phyloP scores from a whole-genome alignment of 2,113 vertebrate species.

The Phrynocephalus versicolor region DNA sequence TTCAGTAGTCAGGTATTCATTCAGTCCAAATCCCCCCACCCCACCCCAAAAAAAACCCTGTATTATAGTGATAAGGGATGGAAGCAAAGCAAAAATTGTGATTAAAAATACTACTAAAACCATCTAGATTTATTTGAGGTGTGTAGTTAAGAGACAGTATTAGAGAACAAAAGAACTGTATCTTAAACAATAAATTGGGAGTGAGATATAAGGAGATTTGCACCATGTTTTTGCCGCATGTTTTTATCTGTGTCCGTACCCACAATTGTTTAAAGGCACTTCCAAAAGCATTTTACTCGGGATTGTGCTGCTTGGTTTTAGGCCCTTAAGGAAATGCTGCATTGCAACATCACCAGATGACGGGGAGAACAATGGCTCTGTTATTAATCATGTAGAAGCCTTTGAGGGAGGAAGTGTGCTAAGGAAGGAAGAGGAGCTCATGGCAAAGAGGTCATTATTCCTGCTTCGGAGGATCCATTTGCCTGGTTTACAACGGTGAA shows the following conservation, averaged over 20 bases:
- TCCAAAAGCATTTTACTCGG: constrained; percentile 51
- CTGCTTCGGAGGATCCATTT: constrained; percentile 46
- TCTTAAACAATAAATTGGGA: not conserved
- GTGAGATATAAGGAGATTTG: not conserved
- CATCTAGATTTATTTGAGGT: too few relatives aligned
- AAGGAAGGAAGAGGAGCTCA: constrained; percentile 38
- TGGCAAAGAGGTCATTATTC: constrained; percentile 57
- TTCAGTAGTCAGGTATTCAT: too few relatives aligned
- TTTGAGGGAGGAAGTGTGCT: constrained; percentile 53
- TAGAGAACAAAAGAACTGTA: not conserved
- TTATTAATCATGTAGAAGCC: constrained; percentile 57
- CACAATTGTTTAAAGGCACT: constrained; percentile 31
- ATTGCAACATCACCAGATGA: constrained; percentile 41
- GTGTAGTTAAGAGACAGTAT: not conserved
- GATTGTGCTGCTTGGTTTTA: constrained; percentile 35
- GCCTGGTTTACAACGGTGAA: constrained; percentile 47
- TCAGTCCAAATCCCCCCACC: too few relatives aligned
- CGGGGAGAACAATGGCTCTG: constrained; percentile 46
- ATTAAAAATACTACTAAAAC: not conserved
- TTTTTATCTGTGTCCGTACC: not conserved
- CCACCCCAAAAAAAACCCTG: not conserved
- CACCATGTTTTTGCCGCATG: constrained; percentile 28
- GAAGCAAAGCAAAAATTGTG: not conserved
- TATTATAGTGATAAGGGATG: not conserved
- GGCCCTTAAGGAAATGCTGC: constrained; percentile 43